phyloP scores from a whole-genome alignment of 2,797 vertebrate genomes.

The Cichlasoma orientale region DNA sequence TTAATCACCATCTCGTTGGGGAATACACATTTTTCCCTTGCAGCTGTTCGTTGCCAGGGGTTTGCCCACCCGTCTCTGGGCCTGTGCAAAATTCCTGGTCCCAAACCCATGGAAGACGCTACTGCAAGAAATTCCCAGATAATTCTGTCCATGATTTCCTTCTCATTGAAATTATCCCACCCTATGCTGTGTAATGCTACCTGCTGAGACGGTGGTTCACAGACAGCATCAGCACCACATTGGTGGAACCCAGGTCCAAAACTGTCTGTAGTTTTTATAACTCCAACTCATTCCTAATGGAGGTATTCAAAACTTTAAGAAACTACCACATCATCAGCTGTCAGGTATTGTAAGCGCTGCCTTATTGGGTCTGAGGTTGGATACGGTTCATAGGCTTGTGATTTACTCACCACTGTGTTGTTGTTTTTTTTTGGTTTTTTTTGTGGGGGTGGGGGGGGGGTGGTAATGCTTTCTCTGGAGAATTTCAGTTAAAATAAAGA shows the following conservation, averaged over 20 bases:
- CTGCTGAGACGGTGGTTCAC: not conserved
- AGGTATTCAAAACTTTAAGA: slow-evolving; percentile 34
- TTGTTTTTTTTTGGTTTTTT: no score
- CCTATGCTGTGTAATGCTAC: not conserved
- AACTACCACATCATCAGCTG: slow-evolving; percentile 48
- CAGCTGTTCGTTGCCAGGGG: not conserved
- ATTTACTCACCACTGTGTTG: slow-evolving; percentile 52
- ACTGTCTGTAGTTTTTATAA: slow-evolving; percentile 17
- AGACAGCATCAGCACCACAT: no score
- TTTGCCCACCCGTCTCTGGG: not conserved
- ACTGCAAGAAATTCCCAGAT: not conserved
- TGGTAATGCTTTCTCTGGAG: slow-evolving; percentile 66
- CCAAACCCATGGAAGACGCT: not conserved
- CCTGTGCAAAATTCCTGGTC: not conserved
- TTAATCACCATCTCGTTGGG: not conserved
- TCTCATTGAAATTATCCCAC: not conserved
- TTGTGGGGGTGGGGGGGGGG: not conserved
- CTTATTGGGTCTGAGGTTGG: slow-evolving; percentile 68
- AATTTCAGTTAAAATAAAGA: slow-evolving; percentile 57
- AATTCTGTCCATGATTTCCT: not conserved
- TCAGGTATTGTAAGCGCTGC: slow-evolving; percentile 68
- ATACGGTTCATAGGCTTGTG: slow-evolving; percentile 51
- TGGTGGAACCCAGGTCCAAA: not conserved
- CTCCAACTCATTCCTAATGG: slow-evolving; percentile 61
- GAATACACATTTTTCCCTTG: not conserved